Base-by-base conservation (phyloP, 2,113 vertebrate genomes). In the Microtus pennsylvanicus region DNA sequence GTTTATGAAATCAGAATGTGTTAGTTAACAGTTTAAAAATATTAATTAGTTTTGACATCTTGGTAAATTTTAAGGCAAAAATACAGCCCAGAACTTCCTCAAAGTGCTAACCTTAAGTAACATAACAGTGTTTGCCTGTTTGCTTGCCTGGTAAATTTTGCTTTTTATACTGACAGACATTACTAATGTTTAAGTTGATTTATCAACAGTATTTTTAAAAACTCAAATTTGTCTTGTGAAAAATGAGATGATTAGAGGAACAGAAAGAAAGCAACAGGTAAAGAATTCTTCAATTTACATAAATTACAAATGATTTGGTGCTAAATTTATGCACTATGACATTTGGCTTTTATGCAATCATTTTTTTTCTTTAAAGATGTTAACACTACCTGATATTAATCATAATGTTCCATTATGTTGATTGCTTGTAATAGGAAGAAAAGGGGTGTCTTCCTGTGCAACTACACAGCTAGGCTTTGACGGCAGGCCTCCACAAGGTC, bases 391-490 rank as follows among this genome's bases (percentile, higher is more conserved):
- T 99, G 99, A 99, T 99, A 99, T 99, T 99, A 99, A 99, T 99
- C 99, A 99, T 99, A 99, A 99, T 99, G 99, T 99, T 99, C 99
- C 99, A 99, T 99, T 99, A 99, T 99, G 99, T 99, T 99, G 99
- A 99, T 99, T 99, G 99, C 99, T 99, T 99, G 99, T 99, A 99
- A 99, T 99, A 99, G 99, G 99, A 99, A 99, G 99, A 99, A 99
- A 99, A 99, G 99, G 99, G 99, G 99, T 99, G 99, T 99, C 99
- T 99, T 99, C 99, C 99, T 99, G 99, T 99, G 99, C 99, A 99
- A 99, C 99, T 99, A 99, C 99, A 99, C 99, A 99, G 99, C 99
- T 99, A 99, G 99, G 99, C 99, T 99, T 99, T 99, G 99, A 99
- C 99, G 99, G 99, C 99, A 99, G 99, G 99, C 99, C 99, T 99